These are phyloP conservation scores for Pitta sordida DNA, from an alignment of 2,113 vertebrate species.

Conservation along the genomic window DNA sequence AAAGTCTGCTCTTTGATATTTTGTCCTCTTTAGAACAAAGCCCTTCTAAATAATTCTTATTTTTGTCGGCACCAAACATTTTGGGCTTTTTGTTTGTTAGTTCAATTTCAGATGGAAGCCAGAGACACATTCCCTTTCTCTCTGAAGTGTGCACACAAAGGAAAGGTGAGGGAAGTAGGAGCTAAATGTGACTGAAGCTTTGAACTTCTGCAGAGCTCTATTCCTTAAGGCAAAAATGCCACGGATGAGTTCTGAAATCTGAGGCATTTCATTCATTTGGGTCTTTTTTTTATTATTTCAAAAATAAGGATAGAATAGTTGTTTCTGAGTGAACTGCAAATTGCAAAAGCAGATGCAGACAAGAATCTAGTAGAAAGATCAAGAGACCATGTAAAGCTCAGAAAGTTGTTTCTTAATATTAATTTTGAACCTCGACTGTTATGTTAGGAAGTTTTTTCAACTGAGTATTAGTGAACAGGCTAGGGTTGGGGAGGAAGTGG, in stretches of 20 bases:
- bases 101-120: neutral
- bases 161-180: neutral
- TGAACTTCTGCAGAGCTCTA: neutral
- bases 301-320: neutral
- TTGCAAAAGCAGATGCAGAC: neutral
- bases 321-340: neutral
- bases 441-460: neutral
- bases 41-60: neutral
- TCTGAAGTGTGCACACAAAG: neutral
- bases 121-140: neutral
- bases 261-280: neutral
- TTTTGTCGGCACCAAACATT: neutral
- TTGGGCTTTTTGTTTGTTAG: neutral
- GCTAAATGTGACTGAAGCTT: neutral
- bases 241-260: neutral
- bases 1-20: neutral
- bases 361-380: neutral
- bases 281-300: neutral
- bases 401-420: neutral
- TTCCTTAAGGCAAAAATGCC: neutral
- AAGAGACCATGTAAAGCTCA: neutral
- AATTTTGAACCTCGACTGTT: neutral
- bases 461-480: neutral
- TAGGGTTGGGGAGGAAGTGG: neutral
- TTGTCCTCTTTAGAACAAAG: neutral